Conservation (phyloP, 1,140 invertebrate genomes). For the Diabrotica virgifera region DNA sequence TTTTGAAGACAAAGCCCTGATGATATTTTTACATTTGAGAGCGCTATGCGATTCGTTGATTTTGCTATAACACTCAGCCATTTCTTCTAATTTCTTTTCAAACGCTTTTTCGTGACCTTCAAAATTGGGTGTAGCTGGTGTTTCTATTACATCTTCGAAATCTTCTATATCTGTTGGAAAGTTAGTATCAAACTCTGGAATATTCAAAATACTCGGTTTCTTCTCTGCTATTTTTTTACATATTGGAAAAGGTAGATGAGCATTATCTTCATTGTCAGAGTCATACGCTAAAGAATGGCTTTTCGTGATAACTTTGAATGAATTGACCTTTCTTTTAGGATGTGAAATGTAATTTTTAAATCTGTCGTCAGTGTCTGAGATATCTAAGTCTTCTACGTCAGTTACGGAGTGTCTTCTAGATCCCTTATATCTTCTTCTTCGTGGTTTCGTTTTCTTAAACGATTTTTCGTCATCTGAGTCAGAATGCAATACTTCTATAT, state of each 20-base stretch:
- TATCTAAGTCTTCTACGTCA: slow-evolving; percentile 52
- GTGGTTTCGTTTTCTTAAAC: slow-evolving; percentile 21
- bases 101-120: slow-evolving; percentile 21
- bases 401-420: slow-evolving; percentile 45
- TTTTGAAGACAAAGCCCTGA: not conserved
- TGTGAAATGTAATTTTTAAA: slow-evolving; percentile 4
- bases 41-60: slow-evolving; percentile 13
- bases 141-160: slow-evolving; percentile 26
- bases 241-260: slow-evolving; percentile 27
- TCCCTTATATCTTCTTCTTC: slow-evolving; percentile 11
- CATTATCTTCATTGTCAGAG: slow-evolving; percentile 30
- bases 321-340: slow-evolving; percentile 14
- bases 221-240: slow-evolving; percentile 26
- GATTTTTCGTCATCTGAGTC: slow-evolving; percentile 30
- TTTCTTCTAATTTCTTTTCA: slow-evolving; percentile 26
- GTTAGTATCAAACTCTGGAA: slow-evolving; percentile 29
- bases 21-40: not conserved
- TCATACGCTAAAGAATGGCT: slow-evolving; percentile 23
- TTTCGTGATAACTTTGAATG: slow-evolving; percentile 5
- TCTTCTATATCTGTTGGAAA: slow-evolving; percentile 36
- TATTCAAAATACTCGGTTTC: slow-evolving; percentile 20
- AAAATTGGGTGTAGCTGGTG: not conserved
- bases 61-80: slow-evolving; percentile 25
- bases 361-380: slow-evolving; percentile 46
- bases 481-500: slow-evolving; percentile 40